Evolutionary conservation across 1,140 invertebrate genomes (phyloP).

Genomic region (Drosophila pandora): DNA sequence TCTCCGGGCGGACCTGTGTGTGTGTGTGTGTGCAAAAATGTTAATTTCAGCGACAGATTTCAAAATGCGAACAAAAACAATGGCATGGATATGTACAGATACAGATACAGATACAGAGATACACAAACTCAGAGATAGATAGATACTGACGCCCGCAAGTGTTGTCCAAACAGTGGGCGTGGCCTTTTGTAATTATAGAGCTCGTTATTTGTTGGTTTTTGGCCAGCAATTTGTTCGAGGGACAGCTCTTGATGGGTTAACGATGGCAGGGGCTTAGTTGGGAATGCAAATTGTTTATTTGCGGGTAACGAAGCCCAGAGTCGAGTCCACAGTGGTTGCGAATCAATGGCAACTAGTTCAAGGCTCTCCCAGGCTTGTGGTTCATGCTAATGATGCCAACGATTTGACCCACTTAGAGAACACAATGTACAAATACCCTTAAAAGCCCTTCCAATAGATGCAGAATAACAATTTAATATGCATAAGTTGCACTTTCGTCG

Average conservation of each 20-base stretch:
- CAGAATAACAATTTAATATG: slow-evolving; percentile 54
- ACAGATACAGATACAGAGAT: slow-evolving; percentile 16
- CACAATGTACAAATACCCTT: neutral
- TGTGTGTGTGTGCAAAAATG: slow-evolving; percentile 56
- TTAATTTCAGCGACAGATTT: slow-evolving; percentile 70
- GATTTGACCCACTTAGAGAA: slow-evolving; percentile 55
- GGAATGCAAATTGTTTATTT: slow-evolving; percentile 80
- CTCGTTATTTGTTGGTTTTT: slow-evolving; percentile 58
- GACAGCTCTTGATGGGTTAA: slow-evolving; percentile 34
- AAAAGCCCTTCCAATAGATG: slow-evolving; percentile 34
- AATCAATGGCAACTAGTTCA: slow-evolving; percentile 33
- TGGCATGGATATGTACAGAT: slow-evolving; percentile 13
- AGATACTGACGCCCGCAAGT: slow-evolving; percentile 48
- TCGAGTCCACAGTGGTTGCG: slow-evolving; percentile 49
- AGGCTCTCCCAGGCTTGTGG: slow-evolving; percentile 15
- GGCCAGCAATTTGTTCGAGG: slow-evolving; percentile 69
- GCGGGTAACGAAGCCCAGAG: slow-evolving; percentile 11
- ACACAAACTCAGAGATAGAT: slow-evolving; percentile 29
- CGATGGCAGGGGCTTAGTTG: slow-evolving; percentile 57
- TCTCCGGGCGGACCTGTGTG: slow-evolving; percentile 88
- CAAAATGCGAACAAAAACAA: slow-evolving; percentile 52
- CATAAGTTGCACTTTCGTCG: slow-evolving; percentile 44
- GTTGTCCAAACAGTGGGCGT: slow-evolving; percentile 58
- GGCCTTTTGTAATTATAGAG: slow-evolving; percentile 64
- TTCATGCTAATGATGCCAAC: slow-evolving; percentile 51